Evolutionary conservation across 1,140 invertebrate species (phyloP).

Genomic region (Popillia japonica): DNA sequence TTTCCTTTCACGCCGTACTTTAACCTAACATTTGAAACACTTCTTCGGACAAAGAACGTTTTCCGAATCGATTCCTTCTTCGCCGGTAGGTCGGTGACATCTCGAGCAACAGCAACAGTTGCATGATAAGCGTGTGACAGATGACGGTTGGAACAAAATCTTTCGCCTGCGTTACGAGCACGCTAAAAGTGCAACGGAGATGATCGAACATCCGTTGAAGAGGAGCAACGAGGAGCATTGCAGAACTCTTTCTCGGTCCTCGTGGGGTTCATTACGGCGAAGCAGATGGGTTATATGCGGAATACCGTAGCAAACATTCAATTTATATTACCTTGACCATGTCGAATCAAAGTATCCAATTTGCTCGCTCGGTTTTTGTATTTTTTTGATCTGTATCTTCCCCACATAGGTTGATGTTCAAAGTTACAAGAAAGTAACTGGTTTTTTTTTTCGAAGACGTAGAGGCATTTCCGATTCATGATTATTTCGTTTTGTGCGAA

Average conservation of each 20-base stretch:
- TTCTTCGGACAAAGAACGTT: conserved; percentile 1
- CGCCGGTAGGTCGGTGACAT: background rate
- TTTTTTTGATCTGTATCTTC: background rate
- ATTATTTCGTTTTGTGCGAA: background rate
- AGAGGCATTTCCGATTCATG: background rate
- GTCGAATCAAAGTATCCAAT: conserved; percentile 7
- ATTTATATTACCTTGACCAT: conserved; percentile 6
- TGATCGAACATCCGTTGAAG: background rate
- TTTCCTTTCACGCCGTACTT: background rate
- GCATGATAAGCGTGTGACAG: background rate
- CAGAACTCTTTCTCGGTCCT: background rate
- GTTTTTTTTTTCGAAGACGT: background rate
- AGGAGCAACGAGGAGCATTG: background rate
- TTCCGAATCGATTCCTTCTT: conserved; percentile 2
- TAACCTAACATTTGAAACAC: background rate
- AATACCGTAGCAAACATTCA: background rate
- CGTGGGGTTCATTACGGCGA: background rate
- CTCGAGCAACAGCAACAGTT: background rate
- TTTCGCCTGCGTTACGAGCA: background rate
- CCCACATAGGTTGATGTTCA: background rate
- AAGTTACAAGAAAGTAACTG: background rate
- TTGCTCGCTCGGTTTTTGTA: background rate
- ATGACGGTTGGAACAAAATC: conserved; percentile 2
- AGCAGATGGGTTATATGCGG: conserved; percentile 1
- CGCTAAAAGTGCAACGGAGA: background rate